These are phyloP conservation scores for Molothrus ater DNA, from an alignment of 2,797 vertebrate species.

Conservation along the genomic window DNA sequence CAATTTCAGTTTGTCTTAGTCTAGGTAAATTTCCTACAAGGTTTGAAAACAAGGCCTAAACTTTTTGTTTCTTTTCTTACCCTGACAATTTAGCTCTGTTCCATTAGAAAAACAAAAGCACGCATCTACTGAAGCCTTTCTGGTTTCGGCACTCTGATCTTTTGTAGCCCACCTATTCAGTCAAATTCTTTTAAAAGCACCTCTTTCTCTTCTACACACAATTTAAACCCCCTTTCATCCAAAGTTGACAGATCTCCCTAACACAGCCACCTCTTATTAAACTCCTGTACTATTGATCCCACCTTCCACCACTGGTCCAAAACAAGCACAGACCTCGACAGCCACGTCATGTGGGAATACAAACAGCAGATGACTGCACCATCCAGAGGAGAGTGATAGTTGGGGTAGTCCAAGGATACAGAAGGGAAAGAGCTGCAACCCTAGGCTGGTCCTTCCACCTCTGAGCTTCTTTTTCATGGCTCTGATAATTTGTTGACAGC, in stretches of 20 bases:
- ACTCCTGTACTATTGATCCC: neutral
- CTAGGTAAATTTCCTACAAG: neutral
- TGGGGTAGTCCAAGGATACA: neutral
- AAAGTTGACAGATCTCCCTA: neutral
- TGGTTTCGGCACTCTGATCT: neutral
- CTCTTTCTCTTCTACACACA: neutral
- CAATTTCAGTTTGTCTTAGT: neutral
- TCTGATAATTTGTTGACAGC: neutral
- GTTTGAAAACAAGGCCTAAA: neutral
- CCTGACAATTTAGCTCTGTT: neutral
- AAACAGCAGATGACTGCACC: neutral
- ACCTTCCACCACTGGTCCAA: neutral
- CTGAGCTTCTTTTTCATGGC: neutral
- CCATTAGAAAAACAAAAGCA: neutral
- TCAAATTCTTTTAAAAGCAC: neutral
- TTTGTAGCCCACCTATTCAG: neutral
- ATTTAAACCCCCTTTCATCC: neutral
- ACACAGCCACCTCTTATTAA: neutral
- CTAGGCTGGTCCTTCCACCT: neutral
- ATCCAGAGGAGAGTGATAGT: rapidly evolving
- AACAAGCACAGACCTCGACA: neutral
- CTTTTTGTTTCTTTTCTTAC: neutral
- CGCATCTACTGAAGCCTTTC: neutral
- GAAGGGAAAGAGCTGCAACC: neutral
- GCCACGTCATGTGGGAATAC: neutral